Conservation (phyloP, 2,797 vertebrate genomes). For the Danio kyathit region DNA sequence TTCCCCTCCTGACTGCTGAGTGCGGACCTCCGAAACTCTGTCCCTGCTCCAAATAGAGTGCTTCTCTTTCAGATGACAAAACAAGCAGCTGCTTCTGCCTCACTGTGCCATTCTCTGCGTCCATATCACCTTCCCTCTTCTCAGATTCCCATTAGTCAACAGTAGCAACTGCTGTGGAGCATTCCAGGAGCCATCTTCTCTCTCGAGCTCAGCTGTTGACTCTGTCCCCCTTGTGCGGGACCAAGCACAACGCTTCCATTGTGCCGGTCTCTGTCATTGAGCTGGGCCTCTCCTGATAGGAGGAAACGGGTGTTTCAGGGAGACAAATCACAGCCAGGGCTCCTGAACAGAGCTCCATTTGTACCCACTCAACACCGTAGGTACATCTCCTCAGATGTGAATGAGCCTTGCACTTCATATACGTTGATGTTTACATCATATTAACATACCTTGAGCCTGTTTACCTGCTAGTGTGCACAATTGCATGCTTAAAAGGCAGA, state of each 20-base stretch:
- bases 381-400: slow-evolving; percentile 47
- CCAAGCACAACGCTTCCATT: slow-evolving; percentile 92
- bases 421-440: background rate
- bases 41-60: slow-evolving; percentile 62
- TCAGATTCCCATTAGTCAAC: slow-evolving; percentile 99
- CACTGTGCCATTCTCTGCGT: slow-evolving; percentile 97
- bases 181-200: slow-evolving; percentile 97
- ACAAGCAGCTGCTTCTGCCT: slow-evolving; percentile 98
- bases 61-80: slow-evolving; percentile 82
- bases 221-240: slow-evolving; percentile 78
- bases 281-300: slow-evolving; percentile 80
- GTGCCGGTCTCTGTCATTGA: slow-evolving; percentile 85
- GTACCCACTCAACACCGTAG: slow-evolving; percentile 62
- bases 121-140: slow-evolving; percentile 97
- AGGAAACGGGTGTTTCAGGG: slow-evolving; percentile 82
- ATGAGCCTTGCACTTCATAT: slow-evolving; percentile 11
- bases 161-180: slow-evolving; percentile 95
- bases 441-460: background rate
- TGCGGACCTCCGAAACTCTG: slow-evolving; percentile 53
- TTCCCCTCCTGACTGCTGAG: slow-evolving; percentile 26
- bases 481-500: background rate
- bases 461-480: background rate
- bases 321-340: slow-evolving; percentile 81
- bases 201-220: slow-evolving; percentile 94
- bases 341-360: slow-evolving; percentile 76